Base-by-base conservation (phyloP, 2,113 vertebrate species). In the Oreochromis aureus region DNA sequence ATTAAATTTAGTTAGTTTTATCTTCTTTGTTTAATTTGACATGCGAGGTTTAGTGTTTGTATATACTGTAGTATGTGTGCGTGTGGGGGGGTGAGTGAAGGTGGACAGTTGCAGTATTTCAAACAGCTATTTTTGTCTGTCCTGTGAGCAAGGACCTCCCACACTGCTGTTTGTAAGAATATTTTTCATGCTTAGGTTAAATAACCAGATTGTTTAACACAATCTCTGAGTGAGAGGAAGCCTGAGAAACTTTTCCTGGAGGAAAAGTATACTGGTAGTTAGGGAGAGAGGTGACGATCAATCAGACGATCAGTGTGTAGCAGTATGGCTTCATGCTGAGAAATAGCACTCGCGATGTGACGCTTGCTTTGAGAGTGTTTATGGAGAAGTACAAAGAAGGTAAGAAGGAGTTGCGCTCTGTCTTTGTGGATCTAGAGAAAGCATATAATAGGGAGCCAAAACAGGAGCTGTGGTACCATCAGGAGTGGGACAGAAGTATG, bases 111-210 rank as follows among this genome's bases (percentile, higher is more conserved):
- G 39, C 18, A 83, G 13, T 56, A 78, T 83, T 80, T 89, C 48
- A 87, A 81, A 85, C 55, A 76, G 83, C 48, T 81, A 86, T 78
- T 86, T 85, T 55, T 81, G 73, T 73, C 59, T 87, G 51, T 84
- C 30, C 32, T 24, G 16, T 82, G 39, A 46, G 55, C 7, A 39
- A 5, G n/a, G 82, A 91, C 79, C 87, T 87, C 82, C 63, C 19
- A 1, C 58, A 83, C 15, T 34, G 85, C 34, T 69, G 81, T 24
- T 53, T 24, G 46, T n/a, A 48, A 4, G 34, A 71, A 32, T 69
- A 53, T 78, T 78, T 78, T 53, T 78, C 46, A 78, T 51, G 16
- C 46, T 51, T 78, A 78, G 71, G 16, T 32, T 78, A 30, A 78
- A 51, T 78, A 46, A 73, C 1, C 69, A 73, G 41, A 3, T 73